Percentiles rank a stretch among this genome's conserved stretches.
Conservation (phyloP, 2,113 vertebrate species). For the Garra rufa region DNA sequence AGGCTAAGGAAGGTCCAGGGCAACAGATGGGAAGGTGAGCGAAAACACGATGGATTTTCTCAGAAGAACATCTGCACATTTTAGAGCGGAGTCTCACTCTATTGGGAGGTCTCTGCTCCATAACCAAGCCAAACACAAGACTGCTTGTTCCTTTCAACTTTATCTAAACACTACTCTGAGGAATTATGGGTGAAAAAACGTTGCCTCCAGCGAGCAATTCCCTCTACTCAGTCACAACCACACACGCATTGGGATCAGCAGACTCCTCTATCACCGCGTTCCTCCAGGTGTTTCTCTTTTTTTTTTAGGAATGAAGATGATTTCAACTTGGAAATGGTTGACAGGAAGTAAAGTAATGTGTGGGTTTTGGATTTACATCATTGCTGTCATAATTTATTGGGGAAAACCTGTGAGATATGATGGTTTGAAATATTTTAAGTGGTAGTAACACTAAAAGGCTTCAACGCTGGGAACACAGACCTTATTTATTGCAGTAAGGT, state of each 20-base stretch:
- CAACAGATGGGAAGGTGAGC: slow-evolving; percentile 15
- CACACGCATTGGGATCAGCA: not conserved
- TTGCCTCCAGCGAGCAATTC: slow-evolving; percentile 27
- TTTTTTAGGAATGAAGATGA: not conserved
- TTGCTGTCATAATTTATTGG: slow-evolving; percentile 25
- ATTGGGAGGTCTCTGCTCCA: slow-evolving; percentile 10
- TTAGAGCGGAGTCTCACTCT: not conserved
- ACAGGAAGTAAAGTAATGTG: slow-evolving; percentile 20
- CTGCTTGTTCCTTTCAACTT: not conserved
- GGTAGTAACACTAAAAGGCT: not conserved
- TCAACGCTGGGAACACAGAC: not conserved
- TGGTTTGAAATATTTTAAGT: slow-evolving; percentile 14
- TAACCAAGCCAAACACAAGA: slow-evolving; percentile 6
- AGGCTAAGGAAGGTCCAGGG: not conserved
- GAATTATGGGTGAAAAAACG: slow-evolving; percentile 13
- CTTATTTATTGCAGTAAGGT: not conserved
- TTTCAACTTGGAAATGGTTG: not conserved
- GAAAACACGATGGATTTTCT: no score
- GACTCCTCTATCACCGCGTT: not conserved
- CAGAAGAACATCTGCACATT: not conserved
- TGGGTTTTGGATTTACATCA: not conserved
- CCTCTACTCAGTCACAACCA: not conserved
- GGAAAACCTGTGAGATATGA: not conserved
- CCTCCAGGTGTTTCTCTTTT: not conserved
- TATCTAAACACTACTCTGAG: slow-evolving; percentile 12